These are phyloP conservation scores for Troides aeacus DNA, from an alignment of 2,888 invertebrate species.

Conservation along the genomic window DNA sequence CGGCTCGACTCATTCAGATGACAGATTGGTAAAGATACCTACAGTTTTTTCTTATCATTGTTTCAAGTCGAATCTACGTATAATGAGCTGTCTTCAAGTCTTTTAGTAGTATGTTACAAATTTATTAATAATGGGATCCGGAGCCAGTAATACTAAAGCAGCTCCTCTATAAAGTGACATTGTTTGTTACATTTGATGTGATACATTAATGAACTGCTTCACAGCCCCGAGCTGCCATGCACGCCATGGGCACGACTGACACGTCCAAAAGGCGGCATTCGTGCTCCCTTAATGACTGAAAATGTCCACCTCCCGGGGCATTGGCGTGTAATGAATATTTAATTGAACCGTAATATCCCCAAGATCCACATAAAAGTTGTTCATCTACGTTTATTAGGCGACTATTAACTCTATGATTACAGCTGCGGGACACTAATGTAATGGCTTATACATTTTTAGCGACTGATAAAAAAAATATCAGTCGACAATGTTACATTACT, in stretches of 20 bases:
- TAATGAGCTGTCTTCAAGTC: too few species aligned
- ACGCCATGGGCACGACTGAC: conserved; percentile 41
- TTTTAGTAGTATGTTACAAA: too few species aligned
- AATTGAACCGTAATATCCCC: conserved; percentile 69
- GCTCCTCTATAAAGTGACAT: too few species aligned
- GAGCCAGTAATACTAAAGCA: too few species aligned
- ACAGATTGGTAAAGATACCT: too few species aligned
- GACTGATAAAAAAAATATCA: background rate
- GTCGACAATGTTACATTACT: background rate
- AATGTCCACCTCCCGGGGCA: conserved; percentile 55
- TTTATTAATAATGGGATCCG: too few species aligned
- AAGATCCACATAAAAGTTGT: conserved; percentile 43
- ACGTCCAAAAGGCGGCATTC: conserved; percentile 47
- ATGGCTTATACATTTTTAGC: background rate
- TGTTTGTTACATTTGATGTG: background rate
- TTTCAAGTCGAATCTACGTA: too few species aligned
- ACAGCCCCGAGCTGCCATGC: conserved; percentile 37
- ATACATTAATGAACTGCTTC: conserved; percentile 1
- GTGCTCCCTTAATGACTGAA: conserved; percentile 66
- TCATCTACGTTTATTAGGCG: conserved; percentile 51
- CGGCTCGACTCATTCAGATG: too few species aligned
- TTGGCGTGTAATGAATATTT: conserved; percentile 68
- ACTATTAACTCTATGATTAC: conserved; percentile 56
- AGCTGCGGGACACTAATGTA: conserved; percentile 23
- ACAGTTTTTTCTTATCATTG: too few species aligned